These are phyloP conservation scores for Drosophila aldrichi DNA, from an alignment of 2,888 invertebrate genomes.

Conservation along the genomic window DNA sequence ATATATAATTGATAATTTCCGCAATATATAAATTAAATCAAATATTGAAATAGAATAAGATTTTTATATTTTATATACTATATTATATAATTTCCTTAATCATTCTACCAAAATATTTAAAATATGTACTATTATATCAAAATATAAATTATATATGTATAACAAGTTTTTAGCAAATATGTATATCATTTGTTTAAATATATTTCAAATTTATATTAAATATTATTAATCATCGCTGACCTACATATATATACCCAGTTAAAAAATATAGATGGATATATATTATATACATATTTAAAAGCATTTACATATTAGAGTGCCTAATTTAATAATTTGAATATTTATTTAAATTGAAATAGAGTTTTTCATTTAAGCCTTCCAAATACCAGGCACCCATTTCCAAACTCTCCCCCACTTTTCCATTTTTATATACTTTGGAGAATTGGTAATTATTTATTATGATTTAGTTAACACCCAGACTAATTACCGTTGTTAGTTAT, in stretches of 20 bases:
- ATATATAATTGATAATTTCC: no score
- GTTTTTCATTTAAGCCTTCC: not conserved
- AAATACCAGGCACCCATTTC: not conserved
- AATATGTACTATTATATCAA: no score
- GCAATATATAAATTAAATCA: no score
- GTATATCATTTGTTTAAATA: not conserved
- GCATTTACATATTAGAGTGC: not conserved
- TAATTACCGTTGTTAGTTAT: constrained; percentile 81
- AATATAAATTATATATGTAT: no score
- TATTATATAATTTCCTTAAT: no score
- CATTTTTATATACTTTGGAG: not conserved
- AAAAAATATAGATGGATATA: not conserved
- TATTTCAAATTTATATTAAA: not conserved
- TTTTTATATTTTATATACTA: no score
- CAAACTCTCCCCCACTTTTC: not conserved
- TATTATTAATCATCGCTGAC: not conserved
- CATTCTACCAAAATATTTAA: no score
- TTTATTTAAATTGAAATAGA: not conserved
- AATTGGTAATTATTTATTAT: no score
- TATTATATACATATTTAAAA: not conserved
- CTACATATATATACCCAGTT: not conserved
- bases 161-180: no score
- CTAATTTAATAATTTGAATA: not conserved
- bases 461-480: not conserved
- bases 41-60: no score